phyloP scores from a whole-genome alignment of 1,140 invertebrate species.

The Microvelia longipes region DNA sequence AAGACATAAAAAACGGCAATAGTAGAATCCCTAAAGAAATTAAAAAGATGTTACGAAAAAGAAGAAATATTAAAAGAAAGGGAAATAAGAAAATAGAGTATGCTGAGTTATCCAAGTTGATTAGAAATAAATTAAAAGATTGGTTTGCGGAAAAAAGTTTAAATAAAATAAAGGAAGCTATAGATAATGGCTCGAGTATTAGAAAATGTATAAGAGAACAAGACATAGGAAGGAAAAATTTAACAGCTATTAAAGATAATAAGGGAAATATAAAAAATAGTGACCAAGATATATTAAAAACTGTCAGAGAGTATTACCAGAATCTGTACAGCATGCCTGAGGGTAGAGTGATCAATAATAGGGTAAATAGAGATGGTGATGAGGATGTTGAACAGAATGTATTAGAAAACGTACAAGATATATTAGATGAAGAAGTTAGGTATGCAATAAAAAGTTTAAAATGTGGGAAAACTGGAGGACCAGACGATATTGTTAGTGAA shows the following conservation, averaged over 20 bases:
- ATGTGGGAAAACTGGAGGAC: not conserved
- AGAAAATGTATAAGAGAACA: not conserved
- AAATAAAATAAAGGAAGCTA: not conserved
- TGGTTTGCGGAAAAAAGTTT: not conserved
- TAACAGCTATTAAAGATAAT: not conserved
- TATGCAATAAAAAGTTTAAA: not conserved
- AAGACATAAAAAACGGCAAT: not conserved
- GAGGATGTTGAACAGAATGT: not conserved
- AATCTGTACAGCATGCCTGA: not conserved
- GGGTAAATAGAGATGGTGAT: not conserved
- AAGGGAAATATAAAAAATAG: not conserved
- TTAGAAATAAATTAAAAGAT: not conserved
- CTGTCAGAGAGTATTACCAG: not conserved
- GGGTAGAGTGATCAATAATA: not conserved
- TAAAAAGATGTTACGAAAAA: not conserved
- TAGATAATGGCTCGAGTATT: not conserved
- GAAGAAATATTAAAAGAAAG: not conserved
- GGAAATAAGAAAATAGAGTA: not conserved
- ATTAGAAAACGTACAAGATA: not conserved
- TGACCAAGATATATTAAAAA: not conserved
- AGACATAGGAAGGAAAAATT: not conserved
- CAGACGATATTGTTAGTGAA: not conserved
- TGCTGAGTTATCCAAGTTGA: not conserved
- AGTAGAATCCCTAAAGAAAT: not conserved
- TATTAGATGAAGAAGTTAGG: not conserved